phyloP scores from a whole-genome alignment of 2,888 invertebrate species.

The Drosophila kuntzei region DNA sequence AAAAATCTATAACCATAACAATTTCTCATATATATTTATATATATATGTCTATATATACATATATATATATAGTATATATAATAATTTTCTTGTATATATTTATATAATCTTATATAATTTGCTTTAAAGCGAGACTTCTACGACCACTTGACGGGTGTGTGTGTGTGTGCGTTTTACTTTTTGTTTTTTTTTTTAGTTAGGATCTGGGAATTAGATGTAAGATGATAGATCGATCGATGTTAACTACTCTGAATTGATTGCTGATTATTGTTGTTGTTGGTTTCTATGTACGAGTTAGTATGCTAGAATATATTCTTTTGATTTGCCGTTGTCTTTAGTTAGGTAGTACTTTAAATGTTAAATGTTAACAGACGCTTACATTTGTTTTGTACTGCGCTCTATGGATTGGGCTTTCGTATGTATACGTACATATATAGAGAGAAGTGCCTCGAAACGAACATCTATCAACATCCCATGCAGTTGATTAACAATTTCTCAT shows the following conservation, averaged over 20 bases:
- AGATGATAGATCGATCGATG: conserved; percentile 38
- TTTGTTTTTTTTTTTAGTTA: conserved; percentile 18
- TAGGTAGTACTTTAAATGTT: conserved; percentile 28
- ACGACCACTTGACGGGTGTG: conserved; percentile 61
- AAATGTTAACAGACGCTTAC: conserved; percentile 57
- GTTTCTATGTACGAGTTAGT: conserved; percentile 13
- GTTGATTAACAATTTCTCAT: conserved; percentile 49
- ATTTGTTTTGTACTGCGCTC: conserved; percentile 57
- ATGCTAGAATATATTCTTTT: conserved; percentile 33
- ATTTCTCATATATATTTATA: conserved; percentile 66
- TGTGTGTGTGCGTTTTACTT: conserved; percentile 11
- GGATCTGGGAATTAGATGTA: conserved; percentile 40
- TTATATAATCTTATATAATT: conserved; percentile 63
- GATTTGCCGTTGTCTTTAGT: conserved; percentile 38
- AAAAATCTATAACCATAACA: conserved; percentile 83
- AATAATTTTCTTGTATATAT: conserved; percentile 53
- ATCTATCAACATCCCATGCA: conserved; percentile 27
- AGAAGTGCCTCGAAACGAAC: conserved; percentile 49
- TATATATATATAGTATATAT: conserved; percentile 41
- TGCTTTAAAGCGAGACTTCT: conserved; percentile 70
- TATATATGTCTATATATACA: conserved; percentile 35
- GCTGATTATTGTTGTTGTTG: conserved; percentile 22
- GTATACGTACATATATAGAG: conserved; percentile 16
- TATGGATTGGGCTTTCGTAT: conserved; percentile 31
- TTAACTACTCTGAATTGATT: conserved; percentile 37